Evolutionary conservation across 2,888 invertebrate genomes (phyloP), one percentile per base, ranked within the genome.

Genomic region (Branchipolynoe longqiensis): DNA sequence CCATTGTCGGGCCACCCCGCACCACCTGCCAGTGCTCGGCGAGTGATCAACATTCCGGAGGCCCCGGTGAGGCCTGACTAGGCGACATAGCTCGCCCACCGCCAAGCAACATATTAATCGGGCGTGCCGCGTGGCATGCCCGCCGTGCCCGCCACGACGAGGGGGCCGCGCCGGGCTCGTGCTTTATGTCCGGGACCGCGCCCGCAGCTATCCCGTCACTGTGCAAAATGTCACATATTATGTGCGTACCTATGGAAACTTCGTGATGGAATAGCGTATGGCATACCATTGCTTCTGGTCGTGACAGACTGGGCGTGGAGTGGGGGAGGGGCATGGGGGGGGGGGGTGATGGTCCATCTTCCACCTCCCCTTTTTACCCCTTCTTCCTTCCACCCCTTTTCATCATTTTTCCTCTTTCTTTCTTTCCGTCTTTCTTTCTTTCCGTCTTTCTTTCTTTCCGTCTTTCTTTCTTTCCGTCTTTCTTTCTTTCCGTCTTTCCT

Each of bases 101-200:
- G 12, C 78, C 78, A 54, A 54, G 78, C 78, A 78, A 78, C 78
- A 78, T 78, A 78, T 78, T 78, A 78, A 78, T 78, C 48, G 25
- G 22, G 31, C 14, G 25, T 25, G 14, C 8, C 25, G 25, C 78
- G 54, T 25, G 78, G 78, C 41, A 78, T 48, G 22, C 41, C 6
- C 25, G 25, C 48, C 48, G 18, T 28, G 48, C 28, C 48, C 48
- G 48, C 31, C 41, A 78, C 22, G n/a, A n/a, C n/a, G n/a, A n/a
- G n/a, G n/a, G n/a, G n/a, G n/a, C n/a, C 8, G 48, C 78, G 28
- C 3, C 2, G 28, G 62, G 28, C 62, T 31, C 25, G 31, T 28
- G 69, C 69, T 69, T 69, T 69, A 69, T 38, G 69, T 22, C 6
- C 28, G 62, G 31, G 25, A 14, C 28, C 28, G 31, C 36, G 69